Percentiles rank a stretch among this genome's conserved stretches.
Evolutionary conservation across 2,888 invertebrate species (phyloP).

Genomic region (Flabesymbios commensalis): DNA sequence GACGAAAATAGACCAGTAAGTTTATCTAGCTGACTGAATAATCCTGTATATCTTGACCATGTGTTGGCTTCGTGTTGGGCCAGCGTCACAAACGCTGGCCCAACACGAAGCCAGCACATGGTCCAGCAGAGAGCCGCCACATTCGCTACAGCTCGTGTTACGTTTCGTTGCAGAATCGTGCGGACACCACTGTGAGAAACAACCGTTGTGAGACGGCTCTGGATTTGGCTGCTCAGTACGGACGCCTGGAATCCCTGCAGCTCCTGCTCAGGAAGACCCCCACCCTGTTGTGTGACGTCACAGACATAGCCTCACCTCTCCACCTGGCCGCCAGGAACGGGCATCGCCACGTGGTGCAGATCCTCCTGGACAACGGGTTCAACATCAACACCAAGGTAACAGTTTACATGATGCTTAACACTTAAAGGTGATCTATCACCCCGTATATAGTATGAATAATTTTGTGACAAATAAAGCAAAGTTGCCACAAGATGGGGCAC

Average conservation of each 20-base stretch:
- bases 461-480: too few species aligned
- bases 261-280: constrained; percentile 77
- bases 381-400: constrained; percentile 72
- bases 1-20: too few species aligned
- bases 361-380: constrained; percentile 81
- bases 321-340: constrained; percentile 93
- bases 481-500: too few species aligned
- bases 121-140: too few species aligned
- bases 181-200: constrained; percentile 70
- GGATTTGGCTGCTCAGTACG: constrained; percentile 86
- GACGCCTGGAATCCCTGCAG: constrained; percentile 77
- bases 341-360: constrained; percentile 72
- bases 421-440: too few species aligned
- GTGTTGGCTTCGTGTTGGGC: too few species aligned
- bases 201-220: constrained; percentile 77
- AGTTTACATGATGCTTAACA: background rate
- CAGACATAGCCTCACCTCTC: constrained; percentile 81
- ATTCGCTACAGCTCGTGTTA: background rate
- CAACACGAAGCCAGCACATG: too few species aligned
- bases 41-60: too few species aligned
- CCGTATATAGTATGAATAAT: too few species aligned
- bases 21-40: too few species aligned
- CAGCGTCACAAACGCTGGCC: too few species aligned
- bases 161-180: constrained; percentile 69
- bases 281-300: constrained; percentile 73